Base-by-base conservation (phyloP, 2,888 invertebrate genomes). In the Luperina testacea region DNA sequence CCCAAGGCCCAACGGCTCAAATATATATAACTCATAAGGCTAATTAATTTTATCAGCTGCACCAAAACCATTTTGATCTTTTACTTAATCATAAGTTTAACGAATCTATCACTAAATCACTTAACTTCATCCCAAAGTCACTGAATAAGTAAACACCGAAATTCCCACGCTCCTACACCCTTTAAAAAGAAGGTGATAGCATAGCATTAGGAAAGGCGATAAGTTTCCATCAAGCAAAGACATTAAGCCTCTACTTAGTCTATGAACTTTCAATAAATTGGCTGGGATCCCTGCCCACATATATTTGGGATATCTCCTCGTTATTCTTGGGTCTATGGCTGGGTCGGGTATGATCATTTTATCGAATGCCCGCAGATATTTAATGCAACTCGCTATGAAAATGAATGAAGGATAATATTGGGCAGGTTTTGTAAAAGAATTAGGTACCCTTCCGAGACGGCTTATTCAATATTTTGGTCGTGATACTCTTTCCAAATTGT, bases 231-330 rank as follows among this genome's bases (percentile, higher is more conserved):
- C 78, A 82, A 82, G 57, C 24, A 69, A 75, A 71, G 71, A 64
- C 80, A 86, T 86, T 71, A 79, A 83, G 73, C 71, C 73, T 83
- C 80, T 84, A 80, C 74, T 79, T 78, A 84, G 70, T 83, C 80
- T 65, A 77, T 77, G 84, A 69, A 87, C 65, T 84, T 80, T 76
- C 80, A 76, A 85, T 85, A 85, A 85, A 85, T 85, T 74, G 70
- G 53, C 74, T n/a, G 69, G 59, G 72, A 77, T 83, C 63, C 61
- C 64, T 63, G 71, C 74, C 76, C 73, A 83, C 72, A 83, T 84
- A 84, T 87, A 85, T 84, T 80, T 65, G 57, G 69, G 80, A 87
- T 80, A 87, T 77, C 83, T 63, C 5, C 71, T 80, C 84, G 84
- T 87, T 87, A 80, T 72, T 83, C 68, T 71, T 27, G 74, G 84